Evolutionary conservation across 2,113 vertebrate species (phyloP).

Genomic region (Notarius lentiginosus): DNA sequence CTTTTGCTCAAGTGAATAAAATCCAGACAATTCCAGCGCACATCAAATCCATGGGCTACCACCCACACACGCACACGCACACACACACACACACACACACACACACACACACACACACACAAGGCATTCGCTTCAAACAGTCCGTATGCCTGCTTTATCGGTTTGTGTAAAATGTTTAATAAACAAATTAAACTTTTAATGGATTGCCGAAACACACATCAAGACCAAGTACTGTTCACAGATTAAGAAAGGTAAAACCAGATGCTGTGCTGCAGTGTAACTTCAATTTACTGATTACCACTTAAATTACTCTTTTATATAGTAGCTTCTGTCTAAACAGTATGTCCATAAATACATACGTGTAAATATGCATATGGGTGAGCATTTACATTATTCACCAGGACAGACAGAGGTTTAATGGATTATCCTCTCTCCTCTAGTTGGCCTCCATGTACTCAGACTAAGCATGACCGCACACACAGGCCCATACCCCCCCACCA

Average conservation of each 20-base stretch:
- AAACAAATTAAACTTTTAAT: slow-evolving; percentile 40
- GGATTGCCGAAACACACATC: slow-evolving; percentile 26
- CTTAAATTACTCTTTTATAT: slow-evolving; percentile 9
- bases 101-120: slow-evolving; percentile 1
- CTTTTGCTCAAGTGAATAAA: neutral
- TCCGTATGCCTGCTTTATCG: slow-evolving; percentile 16
- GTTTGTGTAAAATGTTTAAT: slow-evolving; percentile 40
- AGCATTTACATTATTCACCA: neutral
- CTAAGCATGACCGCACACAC: neutral
- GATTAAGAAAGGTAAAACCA: slow-evolving; percentile 22
- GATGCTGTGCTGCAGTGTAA: neutral
- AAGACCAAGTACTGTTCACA: neutral
- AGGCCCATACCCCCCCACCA: neutral
- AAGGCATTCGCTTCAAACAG: slow-evolving; percentile 18
- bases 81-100: neutral
- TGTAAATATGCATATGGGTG: slow-evolving; percentile 3
- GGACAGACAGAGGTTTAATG: slow-evolving; percentile 30
- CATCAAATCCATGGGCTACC: neutral
- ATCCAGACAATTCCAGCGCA: neutral
- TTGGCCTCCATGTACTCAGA: slow-evolving; percentile 8
- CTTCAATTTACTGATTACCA: neutral
- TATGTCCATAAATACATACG: neutral
- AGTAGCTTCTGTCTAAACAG: neutral
- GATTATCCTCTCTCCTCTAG: neutral
- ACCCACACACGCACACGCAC: neutral